phyloP scores from a whole-genome alignment of 2,888 invertebrate genomes.

The Metellina segmentata region DNA sequence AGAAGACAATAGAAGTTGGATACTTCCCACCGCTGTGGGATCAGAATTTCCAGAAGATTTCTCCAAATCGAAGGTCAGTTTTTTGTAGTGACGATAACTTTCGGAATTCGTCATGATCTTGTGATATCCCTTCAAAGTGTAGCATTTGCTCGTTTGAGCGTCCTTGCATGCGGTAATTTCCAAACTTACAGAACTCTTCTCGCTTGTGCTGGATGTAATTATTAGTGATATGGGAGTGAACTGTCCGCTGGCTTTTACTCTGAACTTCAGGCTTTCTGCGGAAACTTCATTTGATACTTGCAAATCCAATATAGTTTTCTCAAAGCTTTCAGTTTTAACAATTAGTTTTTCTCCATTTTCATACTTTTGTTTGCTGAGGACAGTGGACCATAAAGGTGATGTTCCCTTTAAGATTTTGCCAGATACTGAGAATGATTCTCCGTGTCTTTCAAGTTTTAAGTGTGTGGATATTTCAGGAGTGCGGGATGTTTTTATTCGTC shows the following conservation, averaged over 20 bases:
- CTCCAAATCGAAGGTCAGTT: constrained; percentile 51
- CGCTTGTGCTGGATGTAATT: neutral
- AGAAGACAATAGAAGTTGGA: neutral
- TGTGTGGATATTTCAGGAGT: constrained; percentile 54
- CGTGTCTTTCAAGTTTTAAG: constrained; percentile 19
- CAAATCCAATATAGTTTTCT: constrained; percentile 46
- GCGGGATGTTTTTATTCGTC: constrained; percentile 44
- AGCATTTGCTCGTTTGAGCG: constrained; percentile 37
- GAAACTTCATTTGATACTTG: constrained; percentile 41
- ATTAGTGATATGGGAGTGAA: constrained; percentile 45
- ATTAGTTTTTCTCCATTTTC: neutral
- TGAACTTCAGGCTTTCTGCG: neutral
- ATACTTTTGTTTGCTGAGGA: neutral
- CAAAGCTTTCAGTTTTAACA: constrained; percentile 47
- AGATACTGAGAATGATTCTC: constrained; percentile 23
- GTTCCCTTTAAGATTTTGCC: constrained; percentile 33
- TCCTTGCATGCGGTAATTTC: constrained; percentile 39
- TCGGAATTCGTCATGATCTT: constrained; percentile 12
- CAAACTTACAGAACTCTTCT: constrained; percentile 6
- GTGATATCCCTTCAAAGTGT: constrained; percentile 46
- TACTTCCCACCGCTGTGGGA: constrained; percentile 1
- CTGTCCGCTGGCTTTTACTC: constrained; percentile 27
- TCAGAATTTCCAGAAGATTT: constrained; percentile 11
- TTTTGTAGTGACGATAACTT: constrained; percentile 23
- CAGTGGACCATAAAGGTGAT: constrained; percentile 35